Conservation (phyloP, 2,888 invertebrate genomes). For the Spilarctia lutea region DNA sequence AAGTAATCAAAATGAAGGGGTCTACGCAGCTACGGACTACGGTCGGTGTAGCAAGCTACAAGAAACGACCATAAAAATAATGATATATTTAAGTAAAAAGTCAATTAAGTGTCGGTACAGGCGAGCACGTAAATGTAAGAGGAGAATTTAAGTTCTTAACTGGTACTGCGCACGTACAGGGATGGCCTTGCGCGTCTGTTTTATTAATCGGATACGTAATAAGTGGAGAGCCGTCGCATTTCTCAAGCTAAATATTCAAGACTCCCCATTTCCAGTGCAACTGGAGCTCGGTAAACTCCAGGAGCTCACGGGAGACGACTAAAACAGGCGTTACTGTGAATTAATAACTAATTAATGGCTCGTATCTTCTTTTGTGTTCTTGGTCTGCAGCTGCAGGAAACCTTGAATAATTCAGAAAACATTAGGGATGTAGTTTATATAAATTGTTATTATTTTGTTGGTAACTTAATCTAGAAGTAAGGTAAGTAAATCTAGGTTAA, state of each 20-base stretch:
- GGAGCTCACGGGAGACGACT: slow-evolving; percentile 9
- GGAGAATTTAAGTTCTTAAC: background rate
- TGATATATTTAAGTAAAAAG: background rate
- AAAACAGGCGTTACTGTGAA: slow-evolving; percentile 6
- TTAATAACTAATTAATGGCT: slow-evolving; percentile 15
- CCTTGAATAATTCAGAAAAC: background rate
- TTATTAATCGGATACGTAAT: slow-evolving; percentile 26
- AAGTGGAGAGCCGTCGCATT: slow-evolving; percentile 5
- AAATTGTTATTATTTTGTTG: background rate
- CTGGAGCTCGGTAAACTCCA: background rate
- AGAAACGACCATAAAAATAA: background rate
- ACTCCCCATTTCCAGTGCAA: background rate
- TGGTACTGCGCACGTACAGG: background rate
- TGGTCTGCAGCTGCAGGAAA: background rate
- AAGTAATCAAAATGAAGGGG: slow-evolving; percentile 41
- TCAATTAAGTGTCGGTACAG: slow-evolving; percentile 13
- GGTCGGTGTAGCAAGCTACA: background rate
- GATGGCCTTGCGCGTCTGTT: slow-evolving; percentile 4
- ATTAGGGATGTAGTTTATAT: background rate
- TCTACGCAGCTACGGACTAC: slow-evolving; percentile 1
- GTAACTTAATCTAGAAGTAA: background rate
- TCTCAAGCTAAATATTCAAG: slow-evolving; percentile 19
- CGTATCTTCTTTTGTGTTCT: background rate
- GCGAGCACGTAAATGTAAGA: slow-evolving; percentile 14
- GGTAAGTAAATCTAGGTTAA: background rate